Evolutionary conservation across 2,888 invertebrate genomes (phyloP).

Genomic region (Toxonevra muliebris): DNA sequence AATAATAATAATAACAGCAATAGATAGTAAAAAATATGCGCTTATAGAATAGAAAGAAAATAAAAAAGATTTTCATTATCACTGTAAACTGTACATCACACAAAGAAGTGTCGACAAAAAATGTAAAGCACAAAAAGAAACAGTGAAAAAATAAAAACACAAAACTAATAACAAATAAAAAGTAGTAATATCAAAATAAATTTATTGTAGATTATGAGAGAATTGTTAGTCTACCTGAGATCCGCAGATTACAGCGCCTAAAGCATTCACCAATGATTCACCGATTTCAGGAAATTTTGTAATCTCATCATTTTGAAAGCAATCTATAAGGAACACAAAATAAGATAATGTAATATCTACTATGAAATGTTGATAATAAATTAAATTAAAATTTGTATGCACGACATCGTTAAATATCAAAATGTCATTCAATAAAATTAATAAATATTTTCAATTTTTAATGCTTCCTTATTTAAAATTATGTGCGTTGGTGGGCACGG

Average conservation of each 20-base stretch:
- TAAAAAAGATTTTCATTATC: neutral
- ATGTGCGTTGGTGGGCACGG: no score
- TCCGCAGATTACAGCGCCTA: slow-evolving; percentile 70
- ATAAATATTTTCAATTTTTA: no score
- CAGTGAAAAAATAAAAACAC: neutral
- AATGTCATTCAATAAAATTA: no score
- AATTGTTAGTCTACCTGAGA: slow-evolving; percentile 67
- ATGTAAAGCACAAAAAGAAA: slow-evolving; percentile 27
- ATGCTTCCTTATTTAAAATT: no score
- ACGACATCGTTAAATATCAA: no score
- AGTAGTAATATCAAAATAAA: neutral
- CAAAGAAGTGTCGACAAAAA: slow-evolving; percentile 26
- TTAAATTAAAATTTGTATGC: neutral
- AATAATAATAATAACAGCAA: slow-evolving; percentile 21
- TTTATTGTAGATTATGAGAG: neutral
- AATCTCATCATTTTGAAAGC: slow-evolving; percentile 65
- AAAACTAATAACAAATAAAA: slow-evolving; percentile 12
- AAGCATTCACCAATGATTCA: slow-evolving; percentile 66
- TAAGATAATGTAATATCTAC: neutral
- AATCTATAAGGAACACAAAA: slow-evolving; percentile 57
- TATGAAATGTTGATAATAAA: neutral
- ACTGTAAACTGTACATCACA: neutral
- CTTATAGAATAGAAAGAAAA: neutral
- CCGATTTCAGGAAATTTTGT: slow-evolving; percentile 62
- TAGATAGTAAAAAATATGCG: no score